A percentile compares a stretch with the other conserved stretches of the same genome.
phyloP scores from a whole-genome alignment of 2,888 invertebrate species.

The Biston stratarius region DNA sequence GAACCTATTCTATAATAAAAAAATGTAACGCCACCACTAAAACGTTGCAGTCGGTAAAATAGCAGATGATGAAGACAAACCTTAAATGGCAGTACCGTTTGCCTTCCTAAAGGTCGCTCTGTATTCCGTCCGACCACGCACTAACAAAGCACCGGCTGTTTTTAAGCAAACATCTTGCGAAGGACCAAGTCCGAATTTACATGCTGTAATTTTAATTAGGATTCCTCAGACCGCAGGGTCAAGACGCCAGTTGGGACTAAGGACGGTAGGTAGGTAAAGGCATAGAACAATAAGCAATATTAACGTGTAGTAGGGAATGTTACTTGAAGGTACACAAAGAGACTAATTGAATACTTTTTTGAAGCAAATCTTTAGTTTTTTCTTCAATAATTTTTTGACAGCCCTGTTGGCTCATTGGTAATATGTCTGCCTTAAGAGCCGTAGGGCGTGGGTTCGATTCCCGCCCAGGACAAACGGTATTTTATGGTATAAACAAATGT shows the following conservation, averaged over 20 bases:
- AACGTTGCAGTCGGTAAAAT: not conserved
- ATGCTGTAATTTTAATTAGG: conserved; percentile 85
- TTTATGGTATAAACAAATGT: too few species aligned
- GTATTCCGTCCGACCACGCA: conserved; percentile 24
- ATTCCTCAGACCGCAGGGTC: conserved; percentile 72
- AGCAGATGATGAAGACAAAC: not conserved
- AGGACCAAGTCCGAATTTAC: conserved; percentile 74
- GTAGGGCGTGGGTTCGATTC: too few species aligned
- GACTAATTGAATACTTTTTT: too few species aligned
- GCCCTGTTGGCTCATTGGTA: too few species aligned
- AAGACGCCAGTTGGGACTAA: conserved; percentile 54
- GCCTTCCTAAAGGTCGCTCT: conserved; percentile 13
- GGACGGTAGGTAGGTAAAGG: conserved; percentile 6
- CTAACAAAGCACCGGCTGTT: conserved; percentile 51
- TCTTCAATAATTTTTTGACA: too few species aligned
- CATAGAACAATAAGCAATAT: not conserved
- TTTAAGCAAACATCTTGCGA: conserved; percentile 70
- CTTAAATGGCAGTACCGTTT: not conserved
- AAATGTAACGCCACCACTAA: too few species aligned
- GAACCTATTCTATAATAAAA: too few species aligned
- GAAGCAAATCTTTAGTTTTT: too few species aligned
- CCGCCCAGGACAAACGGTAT: too few species aligned
- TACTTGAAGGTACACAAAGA: not conserved
- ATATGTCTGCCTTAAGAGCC: too few species aligned
- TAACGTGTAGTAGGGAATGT: not conserved